phyloP scores from a whole-genome alignment of 2,797 vertebrate species.

The Falco biarmicus region DNA sequence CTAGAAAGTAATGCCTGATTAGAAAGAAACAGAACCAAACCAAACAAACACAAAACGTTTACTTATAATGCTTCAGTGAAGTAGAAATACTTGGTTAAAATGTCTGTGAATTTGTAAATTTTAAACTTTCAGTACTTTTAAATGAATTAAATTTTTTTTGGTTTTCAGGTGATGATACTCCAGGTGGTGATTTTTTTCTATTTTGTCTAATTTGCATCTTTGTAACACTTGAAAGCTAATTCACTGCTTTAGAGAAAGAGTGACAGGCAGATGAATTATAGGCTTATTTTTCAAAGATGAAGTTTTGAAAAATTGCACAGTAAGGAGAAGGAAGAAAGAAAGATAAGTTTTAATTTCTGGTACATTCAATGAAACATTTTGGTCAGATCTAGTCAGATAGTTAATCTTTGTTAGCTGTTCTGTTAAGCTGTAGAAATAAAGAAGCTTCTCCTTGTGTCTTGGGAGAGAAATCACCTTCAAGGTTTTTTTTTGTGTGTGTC shows the following conservation, averaged over 20 bases:
- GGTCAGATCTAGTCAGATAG: neutral
- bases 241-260: neutral
- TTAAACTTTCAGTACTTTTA: neutral
- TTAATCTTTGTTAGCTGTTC: neutral
- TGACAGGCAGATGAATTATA: neutral
- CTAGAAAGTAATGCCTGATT: neutral
- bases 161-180: neutral
- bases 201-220: neutral
- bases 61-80: neutral
- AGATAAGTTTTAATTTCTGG: neutral
- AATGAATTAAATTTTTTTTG: neutral
- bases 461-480: neutral
- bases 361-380: neutral
- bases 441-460: neutral
- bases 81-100: neutral
- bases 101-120: neutral
- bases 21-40: neutral
- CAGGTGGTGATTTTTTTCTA: neutral
- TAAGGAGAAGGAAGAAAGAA: neutral
- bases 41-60: neutral
- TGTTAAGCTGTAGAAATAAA: neutral
- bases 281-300: neutral
- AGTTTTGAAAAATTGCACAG: neutral
- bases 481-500: neutral
- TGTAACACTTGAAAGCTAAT: neutral